These are phyloP conservation scores for Baronia brevicornis DNA, from an alignment of 2,888 invertebrate genomes.

Conservation along the genomic window DNA sequence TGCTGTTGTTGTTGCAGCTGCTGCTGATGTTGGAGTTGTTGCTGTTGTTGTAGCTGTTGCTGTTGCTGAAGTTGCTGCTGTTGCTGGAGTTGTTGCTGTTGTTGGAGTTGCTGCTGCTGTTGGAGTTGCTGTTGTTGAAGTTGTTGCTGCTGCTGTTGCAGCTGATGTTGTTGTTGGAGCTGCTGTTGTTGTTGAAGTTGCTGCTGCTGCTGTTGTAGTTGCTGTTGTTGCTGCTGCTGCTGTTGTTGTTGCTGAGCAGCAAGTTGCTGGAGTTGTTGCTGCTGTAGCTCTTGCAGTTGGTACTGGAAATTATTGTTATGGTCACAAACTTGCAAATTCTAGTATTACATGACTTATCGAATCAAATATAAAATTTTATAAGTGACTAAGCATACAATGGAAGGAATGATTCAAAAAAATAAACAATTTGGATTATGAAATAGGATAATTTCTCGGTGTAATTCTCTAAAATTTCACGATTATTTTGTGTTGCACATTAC, in stretches of 20 bases:
- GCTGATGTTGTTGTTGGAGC: slow-evolving; percentile 45
- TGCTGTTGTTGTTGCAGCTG: slow-evolving; percentile 47
- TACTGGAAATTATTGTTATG: too few relatives aligned
- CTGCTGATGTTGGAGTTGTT: slow-evolving; percentile 43
- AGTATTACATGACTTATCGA: too few relatives aligned
- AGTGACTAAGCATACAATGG: too few relatives aligned
- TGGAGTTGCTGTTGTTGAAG: slow-evolving; percentile 48
- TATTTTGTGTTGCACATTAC: too few relatives aligned
- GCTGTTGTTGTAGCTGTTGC: slow-evolving; percentile 44
- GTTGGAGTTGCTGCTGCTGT: slow-evolving; percentile 41
- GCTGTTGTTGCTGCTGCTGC: slow-evolving; percentile 46
- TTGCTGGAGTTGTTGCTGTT: slow-evolving; percentile 40
- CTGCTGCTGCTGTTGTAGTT: slow-evolving; percentile 46
- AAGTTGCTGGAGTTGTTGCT: slow-evolving; percentile 42
- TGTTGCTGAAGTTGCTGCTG: slow-evolving; percentile 40
- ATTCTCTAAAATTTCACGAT: too few relatives aligned
- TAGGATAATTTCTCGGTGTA: too few relatives aligned
- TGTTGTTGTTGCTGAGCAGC: slow-evolving; percentile 40
- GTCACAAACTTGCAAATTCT: too few relatives aligned
- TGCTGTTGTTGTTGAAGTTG: slow-evolving; percentile 44
- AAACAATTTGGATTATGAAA: too few relatives aligned
- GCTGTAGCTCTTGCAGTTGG: slow-evolving; percentile 52
- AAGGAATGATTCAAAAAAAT: too few relatives aligned
- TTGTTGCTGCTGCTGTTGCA: slow-evolving; percentile 44
- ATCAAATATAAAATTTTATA: too few relatives aligned